phyloP scores from a whole-genome alignment of 1,140 invertebrate genomes.

The Harpegnathos saltator region DNA sequence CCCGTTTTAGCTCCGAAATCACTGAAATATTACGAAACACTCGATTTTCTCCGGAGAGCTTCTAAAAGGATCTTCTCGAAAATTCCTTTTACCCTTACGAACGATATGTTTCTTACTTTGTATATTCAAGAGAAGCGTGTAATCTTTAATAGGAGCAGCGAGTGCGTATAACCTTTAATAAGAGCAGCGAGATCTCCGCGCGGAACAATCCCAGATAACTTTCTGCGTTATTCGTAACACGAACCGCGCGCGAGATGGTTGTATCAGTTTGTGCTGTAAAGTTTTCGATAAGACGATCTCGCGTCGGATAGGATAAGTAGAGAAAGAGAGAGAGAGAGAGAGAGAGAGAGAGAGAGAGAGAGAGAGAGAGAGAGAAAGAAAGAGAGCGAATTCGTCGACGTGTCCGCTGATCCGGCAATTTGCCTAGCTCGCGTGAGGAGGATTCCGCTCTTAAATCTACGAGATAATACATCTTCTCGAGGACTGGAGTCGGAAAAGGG shows the following conservation, averaged over 20 bases:
- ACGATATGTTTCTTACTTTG: neutral
- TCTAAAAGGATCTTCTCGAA: neutral
- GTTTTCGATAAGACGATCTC: neutral
- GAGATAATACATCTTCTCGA: constrained; percentile 14
- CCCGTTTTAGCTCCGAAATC: neutral
- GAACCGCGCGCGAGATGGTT: too few relatives aligned
- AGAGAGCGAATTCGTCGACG: neutral
- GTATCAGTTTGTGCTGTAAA: too few relatives aligned
- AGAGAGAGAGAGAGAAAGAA: neutral
- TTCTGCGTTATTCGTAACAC: too few relatives aligned
- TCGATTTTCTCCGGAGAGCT: neutral
- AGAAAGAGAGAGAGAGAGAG: too few relatives aligned
- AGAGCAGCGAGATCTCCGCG: too few relatives aligned
- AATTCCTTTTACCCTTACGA: constrained; percentile 7
- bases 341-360: too few relatives aligned
- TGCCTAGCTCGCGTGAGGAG: constrained; percentile 9
- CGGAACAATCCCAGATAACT: too few relatives aligned
- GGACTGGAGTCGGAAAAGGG: neutral
- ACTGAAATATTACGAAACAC: constrained; percentile 34
- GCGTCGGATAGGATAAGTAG: neutral
- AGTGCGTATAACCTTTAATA: too few relatives aligned
- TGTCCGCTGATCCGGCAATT: neutral
- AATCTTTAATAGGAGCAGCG: too few relatives aligned
- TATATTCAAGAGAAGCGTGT: neutral
- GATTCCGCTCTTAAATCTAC: constrained; percentile 18